A percentile compares a stretch with the other conserved stretches of the same genome.
These are phyloP conservation scores for Darevskia mixta DNA, from an alignment of 2,797 vertebrate species.

Conservation along the genomic window DNA sequence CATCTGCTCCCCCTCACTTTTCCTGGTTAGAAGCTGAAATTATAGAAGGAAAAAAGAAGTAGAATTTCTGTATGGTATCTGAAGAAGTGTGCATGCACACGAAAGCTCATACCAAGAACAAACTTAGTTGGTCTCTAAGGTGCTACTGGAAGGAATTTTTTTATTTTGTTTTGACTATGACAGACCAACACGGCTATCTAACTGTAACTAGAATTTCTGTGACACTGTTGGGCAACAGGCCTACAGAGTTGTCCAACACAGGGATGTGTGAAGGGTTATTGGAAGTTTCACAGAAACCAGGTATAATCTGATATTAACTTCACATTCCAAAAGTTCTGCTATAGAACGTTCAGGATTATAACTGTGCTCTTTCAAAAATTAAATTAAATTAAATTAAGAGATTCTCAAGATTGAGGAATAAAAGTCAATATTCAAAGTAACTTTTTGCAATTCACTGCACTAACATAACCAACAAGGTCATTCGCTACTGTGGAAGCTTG, in stretches of 20 bases:
- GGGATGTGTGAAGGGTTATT: background rate
- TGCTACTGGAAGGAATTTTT: too few species aligned
- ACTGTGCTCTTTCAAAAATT: constrained; percentile 1
- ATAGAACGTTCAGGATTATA: background rate
- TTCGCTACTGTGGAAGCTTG: background rate
- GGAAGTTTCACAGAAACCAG: background rate
- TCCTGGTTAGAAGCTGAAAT: background rate
- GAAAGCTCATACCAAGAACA: too few species aligned
- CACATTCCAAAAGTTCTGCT: background rate
- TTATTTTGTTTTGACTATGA: too few species aligned
- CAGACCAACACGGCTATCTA: too few species aligned
- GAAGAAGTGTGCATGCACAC: too few species aligned
- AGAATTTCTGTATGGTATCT: background rate
- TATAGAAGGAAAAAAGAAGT: background rate
- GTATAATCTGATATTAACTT: background rate
- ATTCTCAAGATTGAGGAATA: background rate
- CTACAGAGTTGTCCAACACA: background rate
- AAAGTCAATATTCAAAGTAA: background rate
- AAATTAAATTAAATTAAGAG: too few species aligned
- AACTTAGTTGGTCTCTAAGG: too few species aligned
- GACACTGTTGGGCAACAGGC: background rate
- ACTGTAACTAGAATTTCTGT: background rate
- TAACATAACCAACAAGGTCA: background rate
- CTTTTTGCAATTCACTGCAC: background rate
- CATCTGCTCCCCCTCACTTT: background rate